A percentile compares a stretch with the other conserved stretches of the same genome.
Conservation (phyloP, 2,888 invertebrate genomes). For the Nycteola revayana region DNA sequence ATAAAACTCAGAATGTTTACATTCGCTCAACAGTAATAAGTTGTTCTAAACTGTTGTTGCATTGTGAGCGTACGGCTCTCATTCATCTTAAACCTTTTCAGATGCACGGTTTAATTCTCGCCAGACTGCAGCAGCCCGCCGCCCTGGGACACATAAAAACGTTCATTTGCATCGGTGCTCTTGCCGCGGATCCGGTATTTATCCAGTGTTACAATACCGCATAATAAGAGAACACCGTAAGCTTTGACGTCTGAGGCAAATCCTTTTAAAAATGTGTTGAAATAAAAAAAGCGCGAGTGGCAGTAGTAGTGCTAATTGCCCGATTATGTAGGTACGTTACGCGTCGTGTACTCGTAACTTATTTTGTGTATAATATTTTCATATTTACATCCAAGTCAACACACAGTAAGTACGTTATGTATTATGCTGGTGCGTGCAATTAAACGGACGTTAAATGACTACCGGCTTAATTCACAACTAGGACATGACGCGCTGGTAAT, state of each 20-base stretch:
- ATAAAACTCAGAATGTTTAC: conserved; percentile 66
- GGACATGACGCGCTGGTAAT: conserved; percentile 29
- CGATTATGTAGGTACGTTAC: conserved; percentile 24
- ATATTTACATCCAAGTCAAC: conserved; percentile 4
- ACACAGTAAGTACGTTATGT: conserved; percentile 13
- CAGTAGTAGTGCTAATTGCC: conserved; percentile 56
- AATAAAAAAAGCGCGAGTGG: conserved; percentile 47
- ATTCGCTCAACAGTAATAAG: conserved; percentile 63
- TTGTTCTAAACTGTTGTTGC: conserved; percentile 71
- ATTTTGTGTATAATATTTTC: conserved; percentile 6
- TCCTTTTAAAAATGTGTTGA: conserved; percentile 58
- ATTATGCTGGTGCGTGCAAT: conserved; percentile 26
- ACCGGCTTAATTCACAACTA: conserved; percentile 28
- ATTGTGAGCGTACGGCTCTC: conserved; percentile 63
- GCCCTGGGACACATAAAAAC: conserved; percentile 61
- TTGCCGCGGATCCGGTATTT: conserved; percentile 59
- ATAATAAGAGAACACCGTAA: conserved; percentile 60
- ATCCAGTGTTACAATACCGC: conserved; percentile 65
- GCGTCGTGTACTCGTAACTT: conserved; percentile 3
- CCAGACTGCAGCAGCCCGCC: conserved; percentile 54
- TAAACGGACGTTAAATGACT: conserved; percentile 36
- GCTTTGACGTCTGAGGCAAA: conserved; percentile 57
- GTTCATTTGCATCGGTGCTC: conserved; percentile 72
- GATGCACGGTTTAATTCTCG: conserved; percentile 67
- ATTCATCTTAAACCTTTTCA: conserved; percentile 78